A percentile compares a stretch with the other conserved stretches of the same genome.
phyloP scores from a whole-genome alignment of 2,113 vertebrate genomes.

The Poeciliopsis occidentalis region DNA sequence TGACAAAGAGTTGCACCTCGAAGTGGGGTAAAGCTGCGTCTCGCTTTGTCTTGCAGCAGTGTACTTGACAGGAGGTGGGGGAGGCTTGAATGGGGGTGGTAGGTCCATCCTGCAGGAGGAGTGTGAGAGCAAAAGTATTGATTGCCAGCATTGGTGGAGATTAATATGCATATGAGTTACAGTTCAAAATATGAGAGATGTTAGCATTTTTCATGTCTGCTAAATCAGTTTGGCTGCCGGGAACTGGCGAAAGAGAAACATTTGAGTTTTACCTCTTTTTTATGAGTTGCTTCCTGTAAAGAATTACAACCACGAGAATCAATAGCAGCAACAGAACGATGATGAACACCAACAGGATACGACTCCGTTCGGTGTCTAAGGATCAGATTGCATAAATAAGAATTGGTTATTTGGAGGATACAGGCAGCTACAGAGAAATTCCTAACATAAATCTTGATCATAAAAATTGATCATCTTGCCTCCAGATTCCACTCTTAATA shows the following conservation, averaged over 20 bases:
- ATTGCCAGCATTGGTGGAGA: constrained; percentile 5
- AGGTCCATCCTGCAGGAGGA: constrained; percentile 64
- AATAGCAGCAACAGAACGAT: constrained; percentile 45
- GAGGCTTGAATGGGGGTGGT: constrained; percentile 78
- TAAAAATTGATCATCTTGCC: constrained; percentile 17
- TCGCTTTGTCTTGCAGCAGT: constrained; percentile 19
- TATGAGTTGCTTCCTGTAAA: constrained; percentile 52
- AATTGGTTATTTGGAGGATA: constrained; percentile 12
- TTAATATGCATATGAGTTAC: not conserved
- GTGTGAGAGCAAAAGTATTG: constrained; percentile 8
- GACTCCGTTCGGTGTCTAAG: constrained; percentile 4
- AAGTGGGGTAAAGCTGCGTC: constrained; percentile 16
- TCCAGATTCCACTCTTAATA: constrained; percentile 16
- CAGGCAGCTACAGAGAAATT: constrained; percentile 1
- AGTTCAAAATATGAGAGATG: not conserved
- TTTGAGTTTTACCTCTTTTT: constrained; percentile 59
- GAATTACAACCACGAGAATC: constrained; percentile 29
- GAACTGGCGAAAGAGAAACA: not conserved
- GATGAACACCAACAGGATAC: constrained; percentile 26
- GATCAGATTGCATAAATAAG: constrained; percentile 18
- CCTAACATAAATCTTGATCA: not conserved
- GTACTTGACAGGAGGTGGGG: constrained; percentile 79
- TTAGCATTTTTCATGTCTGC: not conserved
- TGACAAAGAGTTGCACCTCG: constrained; percentile 41
- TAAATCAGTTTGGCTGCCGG: not conserved